Percentiles rank a stretch among this genome's conserved stretches.
These are phyloP conservation scores for Gallinago undulata DNA, from an alignment of 2,113 vertebrate genomes.

Conservation along the genomic window DNA sequence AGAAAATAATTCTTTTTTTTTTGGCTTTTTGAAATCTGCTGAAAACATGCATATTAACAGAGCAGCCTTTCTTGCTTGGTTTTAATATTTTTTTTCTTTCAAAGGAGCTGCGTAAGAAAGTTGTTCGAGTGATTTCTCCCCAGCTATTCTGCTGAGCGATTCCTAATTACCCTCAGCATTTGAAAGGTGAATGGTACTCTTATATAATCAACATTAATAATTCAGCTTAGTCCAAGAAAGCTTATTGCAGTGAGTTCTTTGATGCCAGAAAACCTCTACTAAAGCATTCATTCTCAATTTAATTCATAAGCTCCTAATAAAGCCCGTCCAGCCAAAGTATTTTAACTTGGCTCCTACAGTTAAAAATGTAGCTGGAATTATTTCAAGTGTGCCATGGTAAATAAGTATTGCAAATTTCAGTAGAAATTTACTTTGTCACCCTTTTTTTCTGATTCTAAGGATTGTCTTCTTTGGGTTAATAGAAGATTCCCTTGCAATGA, in stretches of 20 bases:
- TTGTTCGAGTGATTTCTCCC: slow-evolving; percentile 13
- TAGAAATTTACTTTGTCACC: background rate
- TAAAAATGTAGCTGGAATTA: background rate
- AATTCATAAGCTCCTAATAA: slow-evolving; percentile 10
- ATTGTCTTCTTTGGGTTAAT: background rate
- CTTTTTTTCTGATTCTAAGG: background rate
- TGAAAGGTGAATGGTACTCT: slow-evolving; percentile 60
- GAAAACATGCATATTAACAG: background rate
- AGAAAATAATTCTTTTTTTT: background rate
- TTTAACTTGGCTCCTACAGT: background rate
- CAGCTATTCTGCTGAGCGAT: background rate
- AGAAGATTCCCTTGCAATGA: background rate
- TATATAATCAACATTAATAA: slow-evolving; percentile 59
- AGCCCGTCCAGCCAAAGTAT: background rate
- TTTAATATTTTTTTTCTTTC: background rate
- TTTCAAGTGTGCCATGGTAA: background rate
- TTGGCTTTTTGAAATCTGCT: background rate
- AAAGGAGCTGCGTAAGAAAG: background rate
- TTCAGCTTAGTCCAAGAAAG: slow-evolving; percentile 31
- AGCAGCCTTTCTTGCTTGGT: background rate
- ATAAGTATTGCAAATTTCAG: background rate
- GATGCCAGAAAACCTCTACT: background rate
- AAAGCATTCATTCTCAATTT: background rate
- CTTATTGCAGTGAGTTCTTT: slow-evolving; percentile 16
- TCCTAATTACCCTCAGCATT: slow-evolving; percentile 46